Evolutionary conservation across 2,888 invertebrate species (phyloP), one percentile per base, ranked within the genome.

Genomic region (Fabriciana adippe): DNA sequence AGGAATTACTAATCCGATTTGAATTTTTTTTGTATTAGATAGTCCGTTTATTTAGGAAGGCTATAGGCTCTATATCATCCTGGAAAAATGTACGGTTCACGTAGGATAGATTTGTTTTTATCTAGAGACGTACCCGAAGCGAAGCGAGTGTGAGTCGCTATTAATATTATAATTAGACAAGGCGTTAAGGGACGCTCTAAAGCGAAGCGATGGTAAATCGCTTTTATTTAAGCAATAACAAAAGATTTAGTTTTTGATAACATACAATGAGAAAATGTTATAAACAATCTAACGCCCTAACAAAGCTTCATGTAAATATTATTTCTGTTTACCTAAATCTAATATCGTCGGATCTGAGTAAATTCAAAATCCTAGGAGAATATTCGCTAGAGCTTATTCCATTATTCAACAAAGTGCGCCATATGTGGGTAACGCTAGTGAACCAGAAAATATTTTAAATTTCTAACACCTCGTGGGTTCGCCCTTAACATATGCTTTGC

Each of bases 361-460:
- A 72, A 72, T 72, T 72, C 71, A 72, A 67, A 72, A 67, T 72
- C 71, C 69, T 67, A 65, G 64, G 71, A 67, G 71, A 72, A 67
- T 69, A 69, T 71, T 66, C 73, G 71, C 74, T 70, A 68, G 62
- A 67, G 73, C 73, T 73, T 74, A 72, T 69, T 75, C 73, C 75
- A 75, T 75, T 75, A 75, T 75, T 75, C 75, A 75, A 74, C 72
- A 73, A 68, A 69, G 74, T 71, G 67, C 68, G 64, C 72, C 73
- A 72, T 73, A 69, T 73, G 73, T 72, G 71, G 72, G 69, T 65
- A 73, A 69, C 71, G 71, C 64, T 61, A 70, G 69, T 70, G 64
- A 66, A 72, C 68, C 68, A 67, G 71, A 69, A 69, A 67, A 63
- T 72, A 72, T 73, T 73, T 73, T 69, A 72, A 73, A 73, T 71